Conservation (phyloP, 2,113 vertebrate genomes). For the Myotis brandtii region DNA sequence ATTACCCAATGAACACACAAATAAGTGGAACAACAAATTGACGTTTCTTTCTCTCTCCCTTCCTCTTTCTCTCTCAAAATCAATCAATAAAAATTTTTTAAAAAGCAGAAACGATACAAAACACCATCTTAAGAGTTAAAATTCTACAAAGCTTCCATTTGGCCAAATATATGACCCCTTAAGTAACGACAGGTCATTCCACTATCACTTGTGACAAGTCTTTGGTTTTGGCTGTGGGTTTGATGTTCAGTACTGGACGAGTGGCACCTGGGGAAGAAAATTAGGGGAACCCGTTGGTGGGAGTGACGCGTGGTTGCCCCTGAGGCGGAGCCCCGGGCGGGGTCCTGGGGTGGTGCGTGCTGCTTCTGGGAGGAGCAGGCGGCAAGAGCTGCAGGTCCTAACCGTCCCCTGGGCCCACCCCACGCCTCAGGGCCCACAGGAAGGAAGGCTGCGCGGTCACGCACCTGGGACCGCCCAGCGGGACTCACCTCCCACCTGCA, state of each 20-base stretch:
- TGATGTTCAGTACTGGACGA: not conserved
- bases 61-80: not conserved
- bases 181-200: not conserved
- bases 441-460: accelerated
- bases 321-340: no score
- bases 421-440: no score
- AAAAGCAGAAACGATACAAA: no score
- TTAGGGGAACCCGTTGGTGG: no score
- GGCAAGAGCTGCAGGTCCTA: no score
- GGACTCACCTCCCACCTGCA: slow-evolving; percentile 90
- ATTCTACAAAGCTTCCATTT: not conserved
- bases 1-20: not conserved
- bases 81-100: not conserved
- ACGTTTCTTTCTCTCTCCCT: no score
- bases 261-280: not conserved
- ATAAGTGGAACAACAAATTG: not conserved
- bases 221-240: not conserved
- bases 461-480: not conserved
- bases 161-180: not conserved
- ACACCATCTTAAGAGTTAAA: not conserved
- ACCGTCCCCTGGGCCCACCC: no score
- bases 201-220: not conserved
- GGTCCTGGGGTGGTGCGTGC: no score
- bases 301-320: not conserved
- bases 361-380: no score